Base-by-base conservation (phyloP, 1,140 invertebrate species). In the Sminthurides bifidus region DNA sequence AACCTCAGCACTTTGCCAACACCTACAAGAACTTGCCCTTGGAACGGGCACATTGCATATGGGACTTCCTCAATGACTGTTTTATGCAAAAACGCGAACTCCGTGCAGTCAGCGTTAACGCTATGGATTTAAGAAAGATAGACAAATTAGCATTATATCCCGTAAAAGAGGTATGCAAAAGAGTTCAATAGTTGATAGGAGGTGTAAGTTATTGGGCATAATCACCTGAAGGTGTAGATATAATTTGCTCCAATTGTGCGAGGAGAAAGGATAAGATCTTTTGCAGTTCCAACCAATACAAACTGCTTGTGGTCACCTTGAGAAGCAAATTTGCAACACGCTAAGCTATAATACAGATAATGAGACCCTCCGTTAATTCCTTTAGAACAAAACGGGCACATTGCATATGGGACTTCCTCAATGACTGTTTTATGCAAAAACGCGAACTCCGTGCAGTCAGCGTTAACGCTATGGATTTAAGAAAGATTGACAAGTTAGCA, bases 61-160 rank as follows among this genome's bases (percentile, higher is more conserved):
- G 92, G 92, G 45, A 95, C 83, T 68, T 96, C 94, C 65, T 98
- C 93, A 2, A 96, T 78, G n/a, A 81, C 76, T 0, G 96, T 98
- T 69, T 87, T 85, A 71, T 99, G 96, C 21, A 98, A 68, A 17
- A 98, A 76, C 69, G 98, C 92, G 30, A 99, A 71, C 65, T 80
- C 77, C 2, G 80, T 81, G 33, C 87, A 83, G 35, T 81, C 80
- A 0, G 77, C 67, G 62, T 79, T 79, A 5, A 85, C 69, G 68
- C 80, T 80, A 64, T 17, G 61, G 67, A 66, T 54, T 33, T 21
- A 24, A 37, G 41, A 31, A 35, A 56, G 35, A 15, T 23, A 29
- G 24, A 33, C 0, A 43, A 56, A 40, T 73, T 71, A 73, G 70
- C 21, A 74, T 72, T 74, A 71, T 71, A 74, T 71, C 71, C 52